Base-by-base conservation (phyloP, 2,888 invertebrate species). In the Epistrophe grossulariae region DNA sequence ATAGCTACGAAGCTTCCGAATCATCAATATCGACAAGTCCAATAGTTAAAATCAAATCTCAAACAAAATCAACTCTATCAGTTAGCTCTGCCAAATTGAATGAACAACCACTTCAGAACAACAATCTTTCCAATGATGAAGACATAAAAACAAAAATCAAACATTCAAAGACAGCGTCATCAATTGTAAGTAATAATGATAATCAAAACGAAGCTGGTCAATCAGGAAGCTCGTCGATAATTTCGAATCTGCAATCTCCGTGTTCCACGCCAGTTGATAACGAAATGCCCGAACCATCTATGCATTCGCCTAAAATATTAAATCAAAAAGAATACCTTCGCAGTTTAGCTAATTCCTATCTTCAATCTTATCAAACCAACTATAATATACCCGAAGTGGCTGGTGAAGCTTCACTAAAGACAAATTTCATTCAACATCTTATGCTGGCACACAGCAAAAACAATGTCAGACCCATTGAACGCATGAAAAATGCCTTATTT, bases 371-470 rank as follows among this genome's bases (percentile, higher is more conserved):
- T 38, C 52, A 52, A 55, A 40, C 17, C 45, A 60, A 11, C 5
- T 11, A 7, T 9, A 43, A 52, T 48, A 35, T 88, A 9, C 88
- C 84, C 2, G 84, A 84, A 43, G 35, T 88, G 1, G 11, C 43
- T 28, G 77, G 73, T 9, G 88, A 88, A 52, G 43, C 70, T 24
- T 15, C 77, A 1, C 73, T 84, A 0, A 88, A 77, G 45, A 78
- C 88, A 8, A 89, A 88, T 59, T 52, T 89, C 38, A 73, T 85
- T 52, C 78, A 90, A 66, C 90, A 91, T 82, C 89, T 90, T 31
- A 90, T 91, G 0, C 88, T 91, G 73, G 91, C 91, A 7, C 90
- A 91, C 73, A 89, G 90, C n/a, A 89, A 89, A 31, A 88, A 89
- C 24, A 89, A 89, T 24, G 87, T 90, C 7, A 79, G 70, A 24